Percentiles rank a stretch among this genome's conserved stretches.
Evolutionary conservation across 2,888 invertebrate species (phyloP).

Genomic region (Aphodius granarius): DNA sequence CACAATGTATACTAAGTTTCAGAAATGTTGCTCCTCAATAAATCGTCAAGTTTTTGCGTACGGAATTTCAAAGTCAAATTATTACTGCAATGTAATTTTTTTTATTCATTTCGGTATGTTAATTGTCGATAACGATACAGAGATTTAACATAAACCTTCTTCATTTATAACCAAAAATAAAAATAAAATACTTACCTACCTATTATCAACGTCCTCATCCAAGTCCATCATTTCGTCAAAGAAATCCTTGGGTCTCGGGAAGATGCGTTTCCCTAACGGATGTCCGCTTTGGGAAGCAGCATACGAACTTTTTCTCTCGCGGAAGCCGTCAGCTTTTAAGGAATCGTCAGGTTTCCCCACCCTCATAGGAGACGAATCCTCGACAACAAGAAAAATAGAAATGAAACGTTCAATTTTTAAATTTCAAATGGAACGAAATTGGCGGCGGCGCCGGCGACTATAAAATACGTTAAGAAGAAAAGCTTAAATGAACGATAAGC

Average conservation of each 20-base stretch:
- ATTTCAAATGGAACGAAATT: not conserved
- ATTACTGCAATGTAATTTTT: no score
- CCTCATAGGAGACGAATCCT: constrained; percentile 36
- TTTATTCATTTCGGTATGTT: no score
- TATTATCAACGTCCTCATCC: constrained; percentile 23
- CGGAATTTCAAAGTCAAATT: no score
- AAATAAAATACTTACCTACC: constrained; percentile 22
- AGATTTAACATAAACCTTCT: no score
- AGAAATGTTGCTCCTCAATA: no score
- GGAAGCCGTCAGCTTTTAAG: constrained; percentile 50
- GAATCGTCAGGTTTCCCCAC: constrained; percentile 37
- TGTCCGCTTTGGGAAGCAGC: constrained; percentile 41
- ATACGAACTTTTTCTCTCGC: constrained; percentile 17
- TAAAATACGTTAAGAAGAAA: not conserved
- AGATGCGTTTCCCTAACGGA: constrained; percentile 36
- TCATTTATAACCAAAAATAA: no score
- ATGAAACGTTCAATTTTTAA: not conserved
- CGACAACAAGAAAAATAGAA: constrained; percentile 23
- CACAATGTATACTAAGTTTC: no score
- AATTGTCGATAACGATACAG: no score
- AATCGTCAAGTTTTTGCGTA: no score
- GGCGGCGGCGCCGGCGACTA: no score
- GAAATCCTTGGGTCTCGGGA: constrained; percentile 25
- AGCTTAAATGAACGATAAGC: not conserved
- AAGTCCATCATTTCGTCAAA: constrained; percentile 24